These are phyloP conservation scores for Megastigmus dorsalis DNA, from an alignment of 2,888 invertebrate species.

Conservation along the genomic window DNA sequence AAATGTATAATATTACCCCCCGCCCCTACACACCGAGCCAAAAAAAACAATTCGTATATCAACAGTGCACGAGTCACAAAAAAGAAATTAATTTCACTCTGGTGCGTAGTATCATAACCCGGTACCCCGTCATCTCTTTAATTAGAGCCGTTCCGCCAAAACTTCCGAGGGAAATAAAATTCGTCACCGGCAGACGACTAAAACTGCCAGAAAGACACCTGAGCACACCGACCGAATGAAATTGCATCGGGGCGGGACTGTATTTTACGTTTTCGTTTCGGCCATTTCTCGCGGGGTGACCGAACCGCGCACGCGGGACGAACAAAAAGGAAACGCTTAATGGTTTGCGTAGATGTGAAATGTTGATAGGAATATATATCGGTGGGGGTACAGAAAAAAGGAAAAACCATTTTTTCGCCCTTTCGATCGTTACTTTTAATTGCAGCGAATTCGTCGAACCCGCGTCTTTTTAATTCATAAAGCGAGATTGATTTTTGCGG, in stretches of 20 bases:
- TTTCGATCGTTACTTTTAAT: too few relatives aligned
- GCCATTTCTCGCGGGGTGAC: neutral
- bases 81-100: too few relatives aligned
- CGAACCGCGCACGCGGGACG: neutral
- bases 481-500: too few relatives aligned
- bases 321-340: neutral
- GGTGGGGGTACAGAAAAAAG: too few relatives aligned
- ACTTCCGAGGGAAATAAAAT: neutral
- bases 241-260: slow-evolving; percentile 24
- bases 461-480: too few relatives aligned
- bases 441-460: too few relatives aligned
- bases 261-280: slow-evolving; percentile 11
- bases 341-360: neutral
- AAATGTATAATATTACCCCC: too few relatives aligned
- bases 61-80: too few relatives aligned
- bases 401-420: too few relatives aligned
- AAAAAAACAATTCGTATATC: too few relatives aligned
- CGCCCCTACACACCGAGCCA: too few relatives aligned
- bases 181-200: slow-evolving; percentile 2
- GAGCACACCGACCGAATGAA: neutral
- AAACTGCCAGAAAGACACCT: neutral
- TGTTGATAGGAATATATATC: neutral
- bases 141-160: neutral
- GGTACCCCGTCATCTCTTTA: neutral
- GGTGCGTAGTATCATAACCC: too few relatives aligned